These are phyloP conservation scores for Spheniscus mendiculus DNA, from an alignment of 2,113 vertebrate species.

Conservation along the genomic window DNA sequence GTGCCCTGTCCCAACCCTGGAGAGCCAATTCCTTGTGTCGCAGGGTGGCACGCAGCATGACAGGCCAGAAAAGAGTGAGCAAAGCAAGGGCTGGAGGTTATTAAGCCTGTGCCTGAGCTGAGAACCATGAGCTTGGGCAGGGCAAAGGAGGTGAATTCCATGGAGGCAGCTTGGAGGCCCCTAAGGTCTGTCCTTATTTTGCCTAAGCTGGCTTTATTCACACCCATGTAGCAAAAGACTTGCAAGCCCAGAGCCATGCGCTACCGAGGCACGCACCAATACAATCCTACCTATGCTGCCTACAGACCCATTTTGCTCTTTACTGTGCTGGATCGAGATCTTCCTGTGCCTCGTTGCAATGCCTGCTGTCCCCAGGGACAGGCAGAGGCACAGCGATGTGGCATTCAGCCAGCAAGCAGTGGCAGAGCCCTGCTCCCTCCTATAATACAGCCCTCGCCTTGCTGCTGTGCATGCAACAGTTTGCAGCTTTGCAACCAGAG, in stretches of 20 bases:
- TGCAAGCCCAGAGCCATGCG: neutral
- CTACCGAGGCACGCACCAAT: accelerated
- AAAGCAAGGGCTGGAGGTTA: neutral
- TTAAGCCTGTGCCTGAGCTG: neutral
- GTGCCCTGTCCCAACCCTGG: neutral
- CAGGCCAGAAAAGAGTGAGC: neutral
- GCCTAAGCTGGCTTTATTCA: slow-evolving; percentile 30
- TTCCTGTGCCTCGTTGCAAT: accelerated
- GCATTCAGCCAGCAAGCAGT: neutral
- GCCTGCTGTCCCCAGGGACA: neutral
- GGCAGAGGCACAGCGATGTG: neutral
- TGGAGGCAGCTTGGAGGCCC: neutral
- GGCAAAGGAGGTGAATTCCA: neutral
- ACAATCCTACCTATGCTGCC: neutral
- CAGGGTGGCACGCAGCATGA: neutral
- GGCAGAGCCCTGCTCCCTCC: neutral
- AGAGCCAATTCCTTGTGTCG: neutral
- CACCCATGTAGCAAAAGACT: neutral
- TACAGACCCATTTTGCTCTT: neutral
- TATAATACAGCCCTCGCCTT: accelerated
- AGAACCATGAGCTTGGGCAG: neutral
- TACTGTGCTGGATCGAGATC: neutral
- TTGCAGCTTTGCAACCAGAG: neutral
- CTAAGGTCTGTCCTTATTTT: neutral
- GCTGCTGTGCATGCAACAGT: neutral